phyloP scores from a whole-genome alignment of 2,888 invertebrate species.

The Eurytoma adleriae region DNA sequence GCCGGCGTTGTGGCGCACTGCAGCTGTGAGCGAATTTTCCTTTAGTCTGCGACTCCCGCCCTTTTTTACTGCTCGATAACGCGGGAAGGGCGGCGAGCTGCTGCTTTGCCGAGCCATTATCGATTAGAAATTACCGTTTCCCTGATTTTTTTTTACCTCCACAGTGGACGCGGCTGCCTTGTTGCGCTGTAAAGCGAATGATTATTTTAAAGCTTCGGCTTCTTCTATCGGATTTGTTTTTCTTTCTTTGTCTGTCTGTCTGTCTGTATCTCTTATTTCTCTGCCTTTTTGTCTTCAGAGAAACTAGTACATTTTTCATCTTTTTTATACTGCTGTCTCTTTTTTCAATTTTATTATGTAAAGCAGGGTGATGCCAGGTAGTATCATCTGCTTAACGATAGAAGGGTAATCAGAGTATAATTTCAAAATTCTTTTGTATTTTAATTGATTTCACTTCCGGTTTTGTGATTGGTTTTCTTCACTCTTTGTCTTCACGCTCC shows the following conservation, averaged over 20 bases:
- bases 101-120: constrained; percentile 40
- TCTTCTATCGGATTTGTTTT: constrained; percentile 25
- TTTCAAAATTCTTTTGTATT: too few relatives aligned
- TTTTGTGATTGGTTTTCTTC: too few relatives aligned
- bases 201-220: constrained; percentile 27
- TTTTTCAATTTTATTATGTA: not conserved
- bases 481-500: too few relatives aligned
- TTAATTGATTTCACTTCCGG: too few relatives aligned
- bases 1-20: not conserved
- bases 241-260: not conserved
- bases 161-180: not conserved
- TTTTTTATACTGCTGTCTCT: not conserved
- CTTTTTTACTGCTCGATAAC: constrained; percentile 19
- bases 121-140: constrained; percentile 53
- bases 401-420: too few relatives aligned
- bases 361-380: too few relatives aligned
- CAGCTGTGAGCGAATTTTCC: constrained; percentile 8
- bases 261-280: not conserved
- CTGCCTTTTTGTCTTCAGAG: not conserved
- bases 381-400: too few relatives aligned
- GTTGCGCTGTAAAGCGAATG: constrained; percentile 30
- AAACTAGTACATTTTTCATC: not conserved
- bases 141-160: constrained; percentile 28
- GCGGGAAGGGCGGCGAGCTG: constrained; percentile 11
- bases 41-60: constrained; percentile 1